Evolutionary conservation across 2,888 invertebrate species (phyloP), one percentile per base, ranked within the genome.

Genomic region (Nephrotoma guestfalica): DNA sequence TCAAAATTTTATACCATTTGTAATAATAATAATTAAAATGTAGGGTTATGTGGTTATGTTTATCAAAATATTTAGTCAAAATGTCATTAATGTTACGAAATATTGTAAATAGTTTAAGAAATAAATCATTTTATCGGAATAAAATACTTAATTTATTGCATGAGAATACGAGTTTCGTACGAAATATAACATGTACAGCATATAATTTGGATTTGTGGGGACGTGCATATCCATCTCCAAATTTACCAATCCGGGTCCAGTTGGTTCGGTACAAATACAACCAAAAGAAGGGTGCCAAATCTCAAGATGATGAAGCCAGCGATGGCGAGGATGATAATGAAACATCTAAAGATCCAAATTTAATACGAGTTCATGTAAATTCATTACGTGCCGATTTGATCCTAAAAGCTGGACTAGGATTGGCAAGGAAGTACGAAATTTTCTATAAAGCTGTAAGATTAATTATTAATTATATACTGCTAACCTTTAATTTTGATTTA

Each of bases 371-470:
- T 18, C 93, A 92, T 87, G 92, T 96, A 6, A 93, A 93, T 87
- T 95, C 96, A 0, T 90, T 96, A 89, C 92, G 97, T 88, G 92
- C 95, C 0, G 97, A 97, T 92, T 91, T 93, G 0, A 90, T 97
- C 86, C 88, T 96, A 0, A 96, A 96, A 91, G 92, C 93, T 51
- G 95, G 94, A 18, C 91, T 96, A 13, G 93, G 93, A 87, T 92
- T 96, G 87, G 94, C 96, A 45, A 93, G 96, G 90, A 96, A 95
- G 96, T 96, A 91, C 92, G 93, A 87, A n/a, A 57, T 51, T 86
- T 87, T 6, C n/a, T 13, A 4, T 18, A 18, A 47, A 9, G 0
- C 40, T 30, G 4, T 45, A 45, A 47, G 4, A 41, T 83, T 2
- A n/a, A n/a, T 41, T 15, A n/a, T n/a, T n/a, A n/a, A n/a, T 41